Evolutionary conservation across 1,140 invertebrate genomes (phyloP).

Genomic region (Heterodera carotae): DNA sequence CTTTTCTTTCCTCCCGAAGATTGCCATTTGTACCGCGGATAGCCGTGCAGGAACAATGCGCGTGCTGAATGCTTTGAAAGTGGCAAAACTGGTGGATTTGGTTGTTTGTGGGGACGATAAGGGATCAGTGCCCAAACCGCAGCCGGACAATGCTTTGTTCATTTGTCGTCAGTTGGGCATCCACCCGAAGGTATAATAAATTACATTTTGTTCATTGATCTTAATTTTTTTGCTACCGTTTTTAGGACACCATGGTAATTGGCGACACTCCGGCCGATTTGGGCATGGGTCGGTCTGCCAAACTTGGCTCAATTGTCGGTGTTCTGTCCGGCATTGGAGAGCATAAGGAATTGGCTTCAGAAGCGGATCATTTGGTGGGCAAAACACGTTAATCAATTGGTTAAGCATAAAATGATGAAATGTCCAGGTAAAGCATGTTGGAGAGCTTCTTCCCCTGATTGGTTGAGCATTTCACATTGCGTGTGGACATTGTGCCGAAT

Average conservation of each 20-base stretch:
- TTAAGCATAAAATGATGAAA: too few species aligned
- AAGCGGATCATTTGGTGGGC: conserved; percentile 59
- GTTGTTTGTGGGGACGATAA: conserved; percentile 69
- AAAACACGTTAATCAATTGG: neutral
- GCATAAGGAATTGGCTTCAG: conserved; percentile 55
- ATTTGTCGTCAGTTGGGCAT: conserved; percentile 67
- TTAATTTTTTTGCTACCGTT: conserved; percentile 63
- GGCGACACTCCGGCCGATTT: conserved; percentile 69
- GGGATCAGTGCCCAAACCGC: conserved; percentile 67
- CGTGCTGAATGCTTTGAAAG: conserved; percentile 61
- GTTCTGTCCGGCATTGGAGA: conserved; percentile 66
- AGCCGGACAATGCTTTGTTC: conserved; percentile 67
- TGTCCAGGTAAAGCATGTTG: conserved; percentile 55
- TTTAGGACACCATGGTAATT: conserved; percentile 68
- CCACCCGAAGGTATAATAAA: conserved; percentile 59
- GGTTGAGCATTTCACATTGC: neutral
- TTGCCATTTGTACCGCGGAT: conserved; percentile 69
- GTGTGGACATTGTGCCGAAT: too few species aligned
- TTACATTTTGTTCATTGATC: neutral
- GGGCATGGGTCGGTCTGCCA: conserved; percentile 66
- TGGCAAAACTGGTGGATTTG: conserved; percentile 65
- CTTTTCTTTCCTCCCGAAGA: conserved; percentile 11
- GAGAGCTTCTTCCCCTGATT: conserved; percentile 54
- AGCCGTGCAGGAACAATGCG: conserved; percentile 65
- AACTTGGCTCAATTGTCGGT: conserved; percentile 67